Conservation (phyloP, 2,797 vertebrate species). For the Hydrocynus forskahlii region DNA sequence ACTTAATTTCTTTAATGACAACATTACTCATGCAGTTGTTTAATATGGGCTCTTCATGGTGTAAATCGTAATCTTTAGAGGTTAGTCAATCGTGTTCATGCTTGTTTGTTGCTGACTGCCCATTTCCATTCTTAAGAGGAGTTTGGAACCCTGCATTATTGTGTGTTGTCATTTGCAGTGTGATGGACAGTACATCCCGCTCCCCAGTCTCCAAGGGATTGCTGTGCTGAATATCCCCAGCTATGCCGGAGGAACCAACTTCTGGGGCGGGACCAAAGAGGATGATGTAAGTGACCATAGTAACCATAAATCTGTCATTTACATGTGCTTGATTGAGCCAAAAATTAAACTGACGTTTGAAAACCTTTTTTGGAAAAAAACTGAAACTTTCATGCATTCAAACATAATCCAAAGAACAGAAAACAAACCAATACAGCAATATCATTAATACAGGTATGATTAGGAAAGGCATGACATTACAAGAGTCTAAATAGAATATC, state of each 20-base stretch:
- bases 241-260: conserved; percentile 97
- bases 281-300: conserved; percentile 88
- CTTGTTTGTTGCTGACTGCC: not conserved
- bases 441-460: too few species aligned
- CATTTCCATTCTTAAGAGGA: not conserved
- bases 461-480: conserved; percentile 44
- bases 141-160: conserved; percentile 18
- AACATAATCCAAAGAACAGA: not conserved
- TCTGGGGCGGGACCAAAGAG: conserved; percentile 98
- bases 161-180: conserved; percentile 80
- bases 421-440: too few species aligned
- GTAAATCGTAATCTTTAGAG: not conserved
- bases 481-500: not conserved
- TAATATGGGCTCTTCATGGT: not conserved
- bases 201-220: conserved; percentile 96
- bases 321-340: not conserved
- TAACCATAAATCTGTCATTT: conserved; percentile 1
- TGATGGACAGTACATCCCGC: conserved; percentile 97
- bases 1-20: not conserved
- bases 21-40: not conserved
- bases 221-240: conserved; percentile 97
- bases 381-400: not conserved
- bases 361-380: not conserved
- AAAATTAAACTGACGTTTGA: not conserved
- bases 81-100: not conserved